phyloP scores from a whole-genome alignment of 1,140 invertebrate species.

The Vanessa tameamea region DNA sequence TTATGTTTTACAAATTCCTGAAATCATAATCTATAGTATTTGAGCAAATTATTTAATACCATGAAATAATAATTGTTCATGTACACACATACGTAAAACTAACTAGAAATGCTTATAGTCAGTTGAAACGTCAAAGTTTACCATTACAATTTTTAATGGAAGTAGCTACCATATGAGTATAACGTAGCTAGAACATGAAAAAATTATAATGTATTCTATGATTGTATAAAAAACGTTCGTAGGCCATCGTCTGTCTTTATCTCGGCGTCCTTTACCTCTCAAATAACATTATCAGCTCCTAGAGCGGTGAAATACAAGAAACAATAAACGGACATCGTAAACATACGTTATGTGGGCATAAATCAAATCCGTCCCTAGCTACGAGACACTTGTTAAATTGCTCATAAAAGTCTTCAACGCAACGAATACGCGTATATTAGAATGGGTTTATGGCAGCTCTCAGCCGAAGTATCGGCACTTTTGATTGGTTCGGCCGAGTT shows the following conservation, averaged over 20 bases:
- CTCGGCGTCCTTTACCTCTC: slow-evolving; percentile 54
- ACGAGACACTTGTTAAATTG: slow-evolving; percentile 75
- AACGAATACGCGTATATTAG: slow-evolving; percentile 70
- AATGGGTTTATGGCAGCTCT: slow-evolving; percentile 59
- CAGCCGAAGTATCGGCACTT: slow-evolving; percentile 45
- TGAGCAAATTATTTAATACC: no score
- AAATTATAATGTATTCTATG: slow-evolving; percentile 41
- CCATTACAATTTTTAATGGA: slow-evolving; percentile 1
- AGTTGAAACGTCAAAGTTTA: background rate
- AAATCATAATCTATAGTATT: no score
- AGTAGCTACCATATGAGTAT: slow-evolving; percentile 21
- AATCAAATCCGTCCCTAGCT: slow-evolving; percentile 65
- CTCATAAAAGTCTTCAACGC: slow-evolving; percentile 73
- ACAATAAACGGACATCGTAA: slow-evolving; percentile 73
- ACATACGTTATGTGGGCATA: slow-evolving; percentile 66
- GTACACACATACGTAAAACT: background rate
- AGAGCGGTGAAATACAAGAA: slow-evolving; percentile 70
- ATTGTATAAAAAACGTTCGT: slow-evolving; percentile 37
- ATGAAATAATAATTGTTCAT: background rate
- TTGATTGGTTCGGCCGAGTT: slow-evolving; percentile 45
- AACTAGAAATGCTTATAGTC: background rate
- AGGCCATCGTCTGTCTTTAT: slow-evolving; percentile 39
- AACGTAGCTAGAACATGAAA: slow-evolving; percentile 12
- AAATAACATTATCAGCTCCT: slow-evolving; percentile 69
- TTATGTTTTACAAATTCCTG: no score